These are phyloP conservation scores for Petrophora chlorosata DNA, from an alignment of 2,888 invertebrate genomes.

Conservation along the genomic window DNA sequence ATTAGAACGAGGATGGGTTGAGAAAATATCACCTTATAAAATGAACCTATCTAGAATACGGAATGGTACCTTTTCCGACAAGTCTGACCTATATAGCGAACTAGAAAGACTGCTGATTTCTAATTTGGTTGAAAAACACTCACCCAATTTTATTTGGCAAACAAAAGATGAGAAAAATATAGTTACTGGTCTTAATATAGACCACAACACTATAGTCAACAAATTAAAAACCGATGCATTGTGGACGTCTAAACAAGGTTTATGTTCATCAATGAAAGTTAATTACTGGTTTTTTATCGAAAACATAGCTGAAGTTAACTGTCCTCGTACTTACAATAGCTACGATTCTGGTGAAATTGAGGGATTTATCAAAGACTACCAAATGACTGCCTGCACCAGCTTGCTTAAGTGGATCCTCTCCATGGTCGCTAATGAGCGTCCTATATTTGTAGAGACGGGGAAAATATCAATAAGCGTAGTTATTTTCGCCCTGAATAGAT, in stretches of 20 bases:
- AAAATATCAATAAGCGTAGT: constrained; percentile 82
- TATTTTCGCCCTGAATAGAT: constrained; percentile 88
- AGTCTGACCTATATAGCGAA: constrained; percentile 56
- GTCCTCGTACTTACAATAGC: constrained; percentile 89
- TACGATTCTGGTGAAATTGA: constrained; percentile 81
- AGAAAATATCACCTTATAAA: constrained; percentile 81
- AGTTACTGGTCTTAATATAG: constrained; percentile 53
- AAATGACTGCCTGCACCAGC: constrained; percentile 90
- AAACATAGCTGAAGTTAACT: constrained; percentile 85
- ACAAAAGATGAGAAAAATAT: constrained; percentile 49
- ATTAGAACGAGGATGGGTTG: constrained; percentile 87
- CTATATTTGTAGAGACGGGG: constrained; percentile 79
- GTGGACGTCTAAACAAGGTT: constrained; percentile 76
- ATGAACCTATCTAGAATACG: constrained; percentile 69
- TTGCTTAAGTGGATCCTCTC: constrained; percentile 85
- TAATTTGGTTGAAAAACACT: constrained; percentile 62
- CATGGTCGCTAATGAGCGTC: constrained; percentile 64
- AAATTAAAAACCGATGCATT: constrained; percentile 64
- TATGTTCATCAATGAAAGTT: constrained; percentile 82
- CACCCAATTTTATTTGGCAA: constrained; percentile 71
- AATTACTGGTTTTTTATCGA: constrained; percentile 86
- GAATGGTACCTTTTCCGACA: constrained; percentile 49
- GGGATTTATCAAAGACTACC: constrained; percentile 88
- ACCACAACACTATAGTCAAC: constrained; percentile 59
- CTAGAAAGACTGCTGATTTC: constrained; percentile 71